A percentile compares a stretch with the other conserved stretches of the same genome.
Evolutionary conservation across 2,113 vertebrate species (phyloP).

Genomic region (Hystrix cristata): DNA sequence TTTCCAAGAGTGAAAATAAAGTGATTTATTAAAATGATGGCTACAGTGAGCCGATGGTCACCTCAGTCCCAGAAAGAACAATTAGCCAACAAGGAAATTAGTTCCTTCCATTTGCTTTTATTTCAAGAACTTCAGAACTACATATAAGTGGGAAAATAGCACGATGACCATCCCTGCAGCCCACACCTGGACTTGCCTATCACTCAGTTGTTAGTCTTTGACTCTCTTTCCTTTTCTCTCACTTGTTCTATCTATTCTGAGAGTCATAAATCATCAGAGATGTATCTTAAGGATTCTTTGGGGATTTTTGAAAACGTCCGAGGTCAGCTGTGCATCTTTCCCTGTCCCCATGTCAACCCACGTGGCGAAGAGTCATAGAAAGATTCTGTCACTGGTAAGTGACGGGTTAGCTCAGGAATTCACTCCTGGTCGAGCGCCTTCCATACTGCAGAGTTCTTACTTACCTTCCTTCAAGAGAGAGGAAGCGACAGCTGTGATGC

Average conservation of each 20-base stretch:
- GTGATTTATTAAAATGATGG: not conserved
- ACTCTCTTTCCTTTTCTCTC: not conserved
- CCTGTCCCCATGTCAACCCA: not conserved
- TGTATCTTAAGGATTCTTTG: not conserved
- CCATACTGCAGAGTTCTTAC: not conserved
- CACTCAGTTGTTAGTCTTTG: not conserved
- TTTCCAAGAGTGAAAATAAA: conserved; percentile 32
- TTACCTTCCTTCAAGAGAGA: conserved; percentile 27
- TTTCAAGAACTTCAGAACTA: conserved; percentile 23
- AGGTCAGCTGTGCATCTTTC: not conserved
- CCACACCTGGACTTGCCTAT: not conserved
- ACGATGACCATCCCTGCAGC: not conserved
- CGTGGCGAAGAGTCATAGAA: not conserved
- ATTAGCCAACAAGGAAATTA: not conserved
- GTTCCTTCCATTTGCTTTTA: not conserved
- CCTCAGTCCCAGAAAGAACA: not conserved
- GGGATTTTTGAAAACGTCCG: not conserved
- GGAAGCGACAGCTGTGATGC: not conserved
- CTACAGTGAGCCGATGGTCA: not conserved
- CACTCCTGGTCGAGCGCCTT: not conserved
- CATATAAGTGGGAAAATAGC: not conserved
- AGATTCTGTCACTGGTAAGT: not conserved
- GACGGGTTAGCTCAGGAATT: not conserved
- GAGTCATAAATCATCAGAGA: not conserved
- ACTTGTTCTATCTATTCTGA: not conserved